Conservation (phyloP, 2,797 vertebrate species). For the Morus bassanus region DNA sequence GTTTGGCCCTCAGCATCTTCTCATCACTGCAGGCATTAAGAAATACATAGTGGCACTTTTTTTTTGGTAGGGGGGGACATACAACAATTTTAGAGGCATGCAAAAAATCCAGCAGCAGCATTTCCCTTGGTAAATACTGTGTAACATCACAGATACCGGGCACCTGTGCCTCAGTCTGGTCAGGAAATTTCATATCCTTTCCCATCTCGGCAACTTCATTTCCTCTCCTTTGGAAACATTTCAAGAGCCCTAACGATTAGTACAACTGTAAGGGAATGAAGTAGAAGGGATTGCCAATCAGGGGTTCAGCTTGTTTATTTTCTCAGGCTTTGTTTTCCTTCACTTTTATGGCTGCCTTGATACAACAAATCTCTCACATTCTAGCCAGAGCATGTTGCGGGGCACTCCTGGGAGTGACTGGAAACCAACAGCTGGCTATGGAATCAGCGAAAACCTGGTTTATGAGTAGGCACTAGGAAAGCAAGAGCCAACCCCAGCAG, state of each 20-base stretch:
- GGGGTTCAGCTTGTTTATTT: slow-evolving; percentile 74
- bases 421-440: slow-evolving; percentile 7
- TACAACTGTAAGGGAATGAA: slow-evolving; percentile 64
- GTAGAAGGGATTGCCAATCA: slow-evolving; percentile 67
- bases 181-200: slow-evolving; percentile 91
- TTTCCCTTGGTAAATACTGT: slow-evolving; percentile 78
- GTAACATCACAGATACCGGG: slow-evolving; percentile 77
- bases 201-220: slow-evolving; percentile 80
- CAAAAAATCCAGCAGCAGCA: slow-evolving; percentile 56
- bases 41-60: slow-evolving; percentile 73
- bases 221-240: slow-evolving; percentile 78
- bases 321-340: slow-evolving; percentile 64
- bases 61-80: not conserved
- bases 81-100: slow-evolving; percentile 63
- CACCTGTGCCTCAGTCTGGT: slow-evolving; percentile 82
- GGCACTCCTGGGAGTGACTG: slow-evolving; percentile 61
- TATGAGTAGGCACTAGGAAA: not conserved
- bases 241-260: slow-evolving; percentile 79
- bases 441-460: not conserved
- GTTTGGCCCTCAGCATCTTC: slow-evolving; percentile 80
- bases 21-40: slow-evolving; percentile 74
- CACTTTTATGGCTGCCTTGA: slow-evolving; percentile 67
- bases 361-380: slow-evolving; percentile 65
- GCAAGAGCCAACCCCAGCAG: not conserved
- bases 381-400: slow-evolving; percentile 62